A percentile compares a stretch with the other conserved stretches of the same genome.
Evolutionary conservation across 1,140 invertebrate genomes (phyloP).

Genomic region (Lepidurus arcticus): DNA sequence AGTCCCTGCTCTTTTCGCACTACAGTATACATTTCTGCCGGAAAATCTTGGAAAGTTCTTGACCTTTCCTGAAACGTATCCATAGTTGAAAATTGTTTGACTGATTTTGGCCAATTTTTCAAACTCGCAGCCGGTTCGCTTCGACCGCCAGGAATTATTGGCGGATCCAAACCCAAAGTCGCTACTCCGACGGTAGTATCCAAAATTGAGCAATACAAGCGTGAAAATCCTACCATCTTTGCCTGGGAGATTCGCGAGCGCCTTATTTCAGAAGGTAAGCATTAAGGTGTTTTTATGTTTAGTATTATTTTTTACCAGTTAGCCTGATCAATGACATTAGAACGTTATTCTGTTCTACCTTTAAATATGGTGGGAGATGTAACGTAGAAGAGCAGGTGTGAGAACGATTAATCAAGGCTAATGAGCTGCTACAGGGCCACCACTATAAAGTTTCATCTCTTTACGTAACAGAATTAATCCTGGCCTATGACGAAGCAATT

Average conservation of each 20-base stretch:
- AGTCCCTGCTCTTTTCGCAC: background rate
- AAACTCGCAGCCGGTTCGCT: constrained; percentile 69
- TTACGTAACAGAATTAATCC: background rate
- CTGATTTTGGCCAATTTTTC: constrained; percentile 26
- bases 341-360: background rate
- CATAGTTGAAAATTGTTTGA: background rate
- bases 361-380: background rate
- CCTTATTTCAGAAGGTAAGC: constrained; percentile 85
- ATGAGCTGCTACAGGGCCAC: background rate
- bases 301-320: background rate
- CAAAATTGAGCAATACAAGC: constrained; percentile 93
- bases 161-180: constrained; percentile 97
- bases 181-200: constrained; percentile 91
- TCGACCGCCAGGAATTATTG: constrained; percentile 89
- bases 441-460: background rate
- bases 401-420: constrained; percentile 8
- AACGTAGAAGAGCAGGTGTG: background rate
- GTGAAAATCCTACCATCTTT: constrained; percentile 96
- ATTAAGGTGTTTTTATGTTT: background rate
- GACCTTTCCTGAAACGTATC: background rate
- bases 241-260: constrained; percentile 93
- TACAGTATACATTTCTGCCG: background rate
- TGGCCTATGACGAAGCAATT: background rate
- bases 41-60: background rate
- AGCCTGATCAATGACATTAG: background rate